Percentiles rank a stretch among this genome's conserved stretches.
Evolutionary conservation across 2,113 vertebrate species (phyloP).

Genomic region (Gobio gobio): DNA sequence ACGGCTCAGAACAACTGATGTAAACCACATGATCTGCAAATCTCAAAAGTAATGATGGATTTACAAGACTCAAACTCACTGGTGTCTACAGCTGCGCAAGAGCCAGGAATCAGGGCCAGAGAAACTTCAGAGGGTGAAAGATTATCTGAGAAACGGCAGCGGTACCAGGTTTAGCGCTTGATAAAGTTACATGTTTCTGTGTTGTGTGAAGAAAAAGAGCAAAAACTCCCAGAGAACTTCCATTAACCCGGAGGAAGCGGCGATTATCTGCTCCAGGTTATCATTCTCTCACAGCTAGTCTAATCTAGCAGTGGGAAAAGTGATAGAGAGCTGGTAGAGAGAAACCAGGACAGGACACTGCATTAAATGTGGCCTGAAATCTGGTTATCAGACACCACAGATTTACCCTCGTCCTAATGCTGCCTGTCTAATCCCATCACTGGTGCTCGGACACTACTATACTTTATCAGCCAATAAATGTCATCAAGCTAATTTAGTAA

Average conservation of each 20-base stretch:
- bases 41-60: not conserved
- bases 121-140: slow-evolving; percentile 1
- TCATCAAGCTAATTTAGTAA: not conserved
- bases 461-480: not conserved
- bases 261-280: slow-evolving; percentile 1
- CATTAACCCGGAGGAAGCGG: not conserved
- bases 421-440: not conserved
- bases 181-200: not conserved
- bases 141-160: not conserved
- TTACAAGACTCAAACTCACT: not conserved
- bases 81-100: not conserved
- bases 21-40: not conserved
- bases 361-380: slow-evolving; percentile 10
- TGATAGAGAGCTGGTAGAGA: slow-evolving; percentile 14
- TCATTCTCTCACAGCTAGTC: not conserved
- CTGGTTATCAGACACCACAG: slow-evolving; percentile 5
- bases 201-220: not conserved
- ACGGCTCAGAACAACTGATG: not conserved
- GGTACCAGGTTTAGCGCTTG: not conserved
- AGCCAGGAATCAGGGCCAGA: not conserved
- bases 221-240: not conserved
- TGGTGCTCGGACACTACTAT: not conserved
- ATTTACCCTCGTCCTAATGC: not conserved
- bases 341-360: slow-evolving; percentile 21
- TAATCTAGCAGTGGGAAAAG: not conserved